These are phyloP conservation scores for Onychomys torridus DNA, from an alignment of 2,797 vertebrate species.

Conservation along the genomic window DNA sequence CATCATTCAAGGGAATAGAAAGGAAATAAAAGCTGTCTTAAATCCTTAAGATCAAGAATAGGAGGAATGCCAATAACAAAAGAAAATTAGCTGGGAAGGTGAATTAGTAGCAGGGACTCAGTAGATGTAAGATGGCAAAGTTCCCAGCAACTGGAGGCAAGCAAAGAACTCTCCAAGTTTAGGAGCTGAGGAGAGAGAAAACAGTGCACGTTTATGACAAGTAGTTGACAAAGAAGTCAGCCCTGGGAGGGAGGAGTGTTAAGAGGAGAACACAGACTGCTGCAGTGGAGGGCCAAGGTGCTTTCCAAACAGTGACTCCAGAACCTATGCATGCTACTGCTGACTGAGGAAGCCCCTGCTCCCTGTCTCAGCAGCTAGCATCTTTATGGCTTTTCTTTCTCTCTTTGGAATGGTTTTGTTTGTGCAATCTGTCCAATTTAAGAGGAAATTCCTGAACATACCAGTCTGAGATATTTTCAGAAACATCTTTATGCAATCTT, in stretches of 20 bases:
- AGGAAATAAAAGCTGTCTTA: constrained; percentile 1
- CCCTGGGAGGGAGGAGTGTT: neutral
- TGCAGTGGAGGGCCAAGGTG: neutral
- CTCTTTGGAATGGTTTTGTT: neutral
- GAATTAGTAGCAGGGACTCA: neutral
- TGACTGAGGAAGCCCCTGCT: neutral
- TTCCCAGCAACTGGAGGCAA: neutral
- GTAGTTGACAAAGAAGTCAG: neutral
- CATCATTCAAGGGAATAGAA: constrained; percentile 5
- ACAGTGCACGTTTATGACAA: neutral
- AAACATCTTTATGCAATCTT: neutral
- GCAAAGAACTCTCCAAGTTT: neutral
- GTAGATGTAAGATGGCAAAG: neutral
- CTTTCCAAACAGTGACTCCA: neutral
- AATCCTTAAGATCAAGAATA: neutral
- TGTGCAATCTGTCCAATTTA: neutral
- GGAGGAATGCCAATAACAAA: neutral
- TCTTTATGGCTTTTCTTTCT: neutral
- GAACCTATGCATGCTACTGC: neutral
- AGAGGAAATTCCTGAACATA: constrained; percentile 23
- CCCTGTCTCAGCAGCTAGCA: neutral
- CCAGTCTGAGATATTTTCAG: neutral
- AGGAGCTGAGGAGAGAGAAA: neutral
- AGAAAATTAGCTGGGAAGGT: neutral
- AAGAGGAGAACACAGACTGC: neutral